A percentile compares a stretch with the other conserved stretches of the same genome.
phyloP scores from a whole-genome alignment of 2,797 vertebrate species.

The Clarias laeviceps region DNA sequence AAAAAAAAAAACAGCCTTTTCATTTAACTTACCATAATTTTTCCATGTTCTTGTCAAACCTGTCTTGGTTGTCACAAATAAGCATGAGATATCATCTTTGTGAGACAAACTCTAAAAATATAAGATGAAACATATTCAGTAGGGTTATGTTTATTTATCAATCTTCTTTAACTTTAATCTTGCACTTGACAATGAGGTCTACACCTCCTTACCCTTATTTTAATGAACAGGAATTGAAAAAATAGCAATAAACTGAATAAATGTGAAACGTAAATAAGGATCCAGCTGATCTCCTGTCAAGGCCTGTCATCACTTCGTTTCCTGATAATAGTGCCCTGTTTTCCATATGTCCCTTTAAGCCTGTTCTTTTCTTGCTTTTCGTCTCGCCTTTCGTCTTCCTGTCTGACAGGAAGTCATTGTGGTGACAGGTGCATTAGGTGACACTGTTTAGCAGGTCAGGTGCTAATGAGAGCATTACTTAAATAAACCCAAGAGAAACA shows the following conservation, averaged over 20 bases:
- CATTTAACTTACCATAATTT: background rate
- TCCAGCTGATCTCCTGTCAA: conserved; percentile 50
- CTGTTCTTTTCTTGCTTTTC: background rate
- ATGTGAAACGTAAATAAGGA: conserved; percentile 50
- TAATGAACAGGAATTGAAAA: conserved; percentile 29
- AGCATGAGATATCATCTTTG: background rate
- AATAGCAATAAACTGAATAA: conserved; percentile 48
- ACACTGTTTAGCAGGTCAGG: conserved; percentile 54
- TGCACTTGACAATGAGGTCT: conserved; percentile 39
- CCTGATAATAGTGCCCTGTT: conserved; percentile 41
- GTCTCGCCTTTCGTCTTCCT: background rate
- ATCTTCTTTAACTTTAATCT: conserved; percentile 27
- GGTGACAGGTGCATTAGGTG: conserved; percentile 49
- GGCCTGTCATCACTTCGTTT: conserved; percentile 31
- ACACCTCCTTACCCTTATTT: conserved; percentile 22
- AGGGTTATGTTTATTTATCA: conserved; percentile 46
- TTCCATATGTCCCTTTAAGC: background rate
- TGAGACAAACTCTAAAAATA: conserved; percentile 33
- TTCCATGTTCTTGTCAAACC: background rate
- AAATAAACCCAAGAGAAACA: conserved; percentile 33
- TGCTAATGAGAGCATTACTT: conserved; percentile 51
- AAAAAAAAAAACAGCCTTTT: no score
- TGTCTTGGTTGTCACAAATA: background rate
- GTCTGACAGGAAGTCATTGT: conserved; percentile 11
- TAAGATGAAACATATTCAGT: conserved; percentile 45